phyloP scores from a whole-genome alignment of 2,888 invertebrate species.

The Odontocolon sp. region DNA sequence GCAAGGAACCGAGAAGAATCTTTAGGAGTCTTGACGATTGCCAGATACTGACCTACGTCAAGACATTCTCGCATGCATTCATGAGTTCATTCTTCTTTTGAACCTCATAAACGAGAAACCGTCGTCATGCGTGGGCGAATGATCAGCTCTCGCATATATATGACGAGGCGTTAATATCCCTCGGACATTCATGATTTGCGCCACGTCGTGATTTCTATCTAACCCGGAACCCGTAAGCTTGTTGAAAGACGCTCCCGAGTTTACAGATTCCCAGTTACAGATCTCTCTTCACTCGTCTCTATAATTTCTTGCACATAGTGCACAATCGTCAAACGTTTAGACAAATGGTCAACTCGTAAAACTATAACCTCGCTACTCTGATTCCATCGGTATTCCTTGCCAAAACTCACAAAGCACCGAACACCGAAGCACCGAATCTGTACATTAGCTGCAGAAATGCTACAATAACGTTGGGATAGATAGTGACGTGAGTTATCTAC shows the following conservation, averaged over 20 bases:
- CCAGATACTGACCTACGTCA: constrained; percentile 45
- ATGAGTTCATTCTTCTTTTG: background rate
- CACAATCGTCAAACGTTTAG: no score
- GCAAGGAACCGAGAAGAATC: constrained; percentile 20
- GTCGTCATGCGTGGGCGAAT: background rate
- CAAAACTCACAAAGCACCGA: constrained; percentile 8
- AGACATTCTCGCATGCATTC: constrained; percentile 1
- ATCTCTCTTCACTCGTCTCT: no score
- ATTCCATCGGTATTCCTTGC: background rate
- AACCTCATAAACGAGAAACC: background rate
- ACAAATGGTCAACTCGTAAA: constrained; percentile 22
- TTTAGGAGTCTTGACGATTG: constrained; percentile 24
- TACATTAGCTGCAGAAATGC: constrained; percentile 11
- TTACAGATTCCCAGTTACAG: no score
- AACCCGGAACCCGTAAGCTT: no score
- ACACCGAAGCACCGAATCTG: no score
- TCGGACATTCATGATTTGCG: background rate
- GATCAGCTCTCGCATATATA: background rate
- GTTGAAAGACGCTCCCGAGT: background rate
- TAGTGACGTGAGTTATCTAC: background rate
- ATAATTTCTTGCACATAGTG: no score
- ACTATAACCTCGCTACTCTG: background rate
- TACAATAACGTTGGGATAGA: background rate
- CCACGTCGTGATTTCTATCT: background rate
- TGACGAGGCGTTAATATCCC: background rate